Evolutionary conservation across 1,140 invertebrate genomes (phyloP).

Genomic region (Penaeus vannamei): DNA sequence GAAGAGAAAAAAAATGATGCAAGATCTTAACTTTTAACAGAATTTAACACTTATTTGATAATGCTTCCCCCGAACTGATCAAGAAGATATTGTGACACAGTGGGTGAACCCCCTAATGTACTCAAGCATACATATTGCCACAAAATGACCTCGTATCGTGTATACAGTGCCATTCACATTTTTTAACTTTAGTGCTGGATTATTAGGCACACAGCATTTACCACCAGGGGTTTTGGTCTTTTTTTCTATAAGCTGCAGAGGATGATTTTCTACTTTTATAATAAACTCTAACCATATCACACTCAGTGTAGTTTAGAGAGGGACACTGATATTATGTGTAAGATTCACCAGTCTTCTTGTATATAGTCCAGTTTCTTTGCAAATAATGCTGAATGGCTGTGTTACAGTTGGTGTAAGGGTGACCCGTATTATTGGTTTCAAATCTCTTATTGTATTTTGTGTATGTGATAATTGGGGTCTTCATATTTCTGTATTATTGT

Average conservation of each 20-base stretch:
- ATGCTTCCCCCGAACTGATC: too few species aligned
- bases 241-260: constrained; percentile 34
- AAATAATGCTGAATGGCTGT: constrained; percentile 64
- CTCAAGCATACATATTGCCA: neutral
- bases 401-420: constrained; percentile 45
- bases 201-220: neutral
- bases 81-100: too few species aligned
- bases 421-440: constrained; percentile 25
- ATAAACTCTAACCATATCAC: constrained; percentile 58
- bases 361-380: constrained; percentile 54
- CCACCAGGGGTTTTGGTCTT: neutral
- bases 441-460: too few species aligned
- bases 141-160: constrained; percentile 17
- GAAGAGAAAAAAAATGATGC: too few species aligned
- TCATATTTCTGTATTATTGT: too few species aligned
- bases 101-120: too few species aligned
- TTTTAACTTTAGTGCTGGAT: neutral
- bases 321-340: constrained; percentile 31
- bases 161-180: constrained; percentile 52
- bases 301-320: constrained; percentile 40
- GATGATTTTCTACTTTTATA: constrained; percentile 64
- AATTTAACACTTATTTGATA: too few species aligned
- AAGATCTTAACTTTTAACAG: too few species aligned
- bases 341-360: constrained; percentile 48
- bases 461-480: too few species aligned